Evolutionary conservation across 1,140 invertebrate genomes (phyloP).

Genomic region (Halesus radiatus): DNA sequence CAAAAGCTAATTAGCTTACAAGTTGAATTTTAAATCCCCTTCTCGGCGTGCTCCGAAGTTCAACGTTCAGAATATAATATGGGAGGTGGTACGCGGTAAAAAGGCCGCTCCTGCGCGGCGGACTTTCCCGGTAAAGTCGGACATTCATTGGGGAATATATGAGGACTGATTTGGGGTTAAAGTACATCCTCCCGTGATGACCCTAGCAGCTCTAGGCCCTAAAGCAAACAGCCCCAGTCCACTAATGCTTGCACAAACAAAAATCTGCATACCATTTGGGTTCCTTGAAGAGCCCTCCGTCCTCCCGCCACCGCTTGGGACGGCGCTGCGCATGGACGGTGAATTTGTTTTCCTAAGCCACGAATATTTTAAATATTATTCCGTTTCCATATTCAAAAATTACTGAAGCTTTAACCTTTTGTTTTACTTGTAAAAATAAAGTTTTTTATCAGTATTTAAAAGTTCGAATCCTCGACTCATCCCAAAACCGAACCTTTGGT

Average conservation of each 20-base stretch:
- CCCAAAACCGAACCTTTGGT: too few species aligned
- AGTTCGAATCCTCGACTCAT: too few species aligned
- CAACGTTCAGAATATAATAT: constrained; percentile 38
- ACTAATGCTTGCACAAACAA: constrained; percentile 67
- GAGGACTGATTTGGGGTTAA: constrained; percentile 11
- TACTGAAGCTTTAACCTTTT: constrained; percentile 45
- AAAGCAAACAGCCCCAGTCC: constrained; percentile 59
- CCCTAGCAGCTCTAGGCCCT: constrained; percentile 43
- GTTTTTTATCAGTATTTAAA: background rate
- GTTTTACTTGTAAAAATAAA: constrained; percentile 48
- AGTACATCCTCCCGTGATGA: constrained; percentile 6
- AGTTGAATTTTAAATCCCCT: constrained; percentile 56
- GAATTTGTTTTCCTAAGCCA: constrained; percentile 39
- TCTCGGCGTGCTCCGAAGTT: constrained; percentile 41
- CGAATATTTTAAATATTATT: constrained; percentile 54
- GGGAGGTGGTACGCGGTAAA: background rate
- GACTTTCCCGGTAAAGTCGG: constrained; percentile 13
- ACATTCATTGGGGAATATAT: constrained; percentile 27
- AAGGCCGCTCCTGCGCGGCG: background rate
- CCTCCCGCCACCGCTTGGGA: background rate
- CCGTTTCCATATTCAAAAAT: constrained; percentile 44
- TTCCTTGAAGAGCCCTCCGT: constrained; percentile 53
- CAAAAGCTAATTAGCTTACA: constrained; percentile 58
- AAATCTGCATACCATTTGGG: constrained; percentile 69
- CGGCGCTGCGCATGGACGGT: background rate